phyloP scores from a whole-genome alignment of 1,140 invertebrate species.

The Helicoverpa zea region DNA sequence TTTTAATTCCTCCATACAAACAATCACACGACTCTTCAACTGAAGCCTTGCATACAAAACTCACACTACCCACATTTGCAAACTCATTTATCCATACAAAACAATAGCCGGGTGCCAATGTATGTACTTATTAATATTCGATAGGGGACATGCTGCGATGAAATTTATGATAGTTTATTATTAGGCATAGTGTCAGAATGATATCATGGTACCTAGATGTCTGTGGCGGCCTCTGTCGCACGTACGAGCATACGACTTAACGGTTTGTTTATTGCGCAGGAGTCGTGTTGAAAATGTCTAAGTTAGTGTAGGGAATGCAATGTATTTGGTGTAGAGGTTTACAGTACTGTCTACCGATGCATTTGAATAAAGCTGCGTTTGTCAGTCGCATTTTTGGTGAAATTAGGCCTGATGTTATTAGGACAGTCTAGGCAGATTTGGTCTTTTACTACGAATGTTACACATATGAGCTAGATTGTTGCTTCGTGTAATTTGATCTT shows the following conservation, averaged over 20 bases:
- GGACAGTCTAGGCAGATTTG: too few relatives aligned
- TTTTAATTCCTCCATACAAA: not conserved
- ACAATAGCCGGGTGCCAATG: conserved; percentile 10
- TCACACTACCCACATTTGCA: not conserved
- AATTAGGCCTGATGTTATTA: too few relatives aligned
- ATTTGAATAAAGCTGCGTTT: too few relatives aligned
- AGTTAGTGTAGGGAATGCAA: not conserved
- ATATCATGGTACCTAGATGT: conserved; percentile 53
- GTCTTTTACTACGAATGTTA: too few relatives aligned
- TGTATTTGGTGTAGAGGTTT: not conserved
- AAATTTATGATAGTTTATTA: conserved; percentile 66
- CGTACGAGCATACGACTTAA: conserved; percentile 35
- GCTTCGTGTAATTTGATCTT: too few relatives aligned
- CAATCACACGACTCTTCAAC: conserved; percentile 1
- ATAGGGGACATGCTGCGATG: conserved; percentile 47
- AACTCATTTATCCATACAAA: not conserved
- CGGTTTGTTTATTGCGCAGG: conserved; percentile 24
- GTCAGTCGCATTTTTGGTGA: too few relatives aligned
- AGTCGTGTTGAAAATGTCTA: conserved; percentile 26
- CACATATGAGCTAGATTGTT: too few relatives aligned
- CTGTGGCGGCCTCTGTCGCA: conserved; percentile 29
- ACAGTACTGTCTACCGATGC: too few relatives aligned
- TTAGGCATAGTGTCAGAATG: conserved; percentile 58
- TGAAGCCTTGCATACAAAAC: conserved; percentile 11
- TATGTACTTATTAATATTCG: conserved; percentile 58